Percentiles rank a stretch among this genome's conserved stretches.
Evolutionary conservation across 2,797 vertebrate species (phyloP).

Genomic region (Babyrousa celebensis): DNA sequence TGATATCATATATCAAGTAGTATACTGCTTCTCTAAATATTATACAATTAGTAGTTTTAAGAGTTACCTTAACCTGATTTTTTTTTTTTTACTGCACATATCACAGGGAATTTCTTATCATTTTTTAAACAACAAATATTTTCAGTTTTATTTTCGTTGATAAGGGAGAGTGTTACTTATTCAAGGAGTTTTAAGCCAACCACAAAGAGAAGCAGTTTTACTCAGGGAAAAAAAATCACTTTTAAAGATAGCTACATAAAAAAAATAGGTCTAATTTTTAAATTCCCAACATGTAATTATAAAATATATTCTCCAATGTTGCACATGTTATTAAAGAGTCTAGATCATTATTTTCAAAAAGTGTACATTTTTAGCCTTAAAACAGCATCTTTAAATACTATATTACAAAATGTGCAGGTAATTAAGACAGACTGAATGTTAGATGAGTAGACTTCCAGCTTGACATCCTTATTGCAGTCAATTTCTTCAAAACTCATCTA

Average conservation of each 20-base stretch:
- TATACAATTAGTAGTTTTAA: not conserved
- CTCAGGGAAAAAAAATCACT: not conserved
- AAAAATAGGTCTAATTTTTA: not conserved
- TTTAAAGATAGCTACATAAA: not conserved
- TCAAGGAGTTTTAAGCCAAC: not conserved
- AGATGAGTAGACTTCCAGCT: not conserved
- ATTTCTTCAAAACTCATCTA: not conserved
- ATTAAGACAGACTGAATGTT: not conserved
- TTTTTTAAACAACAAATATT: not conserved
- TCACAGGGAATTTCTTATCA: slow-evolving; percentile 31
- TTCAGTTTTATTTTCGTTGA: slow-evolving; percentile 28
- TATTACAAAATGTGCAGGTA: not conserved
- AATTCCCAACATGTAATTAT: not conserved
- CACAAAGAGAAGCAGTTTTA: not conserved
- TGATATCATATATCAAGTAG: not conserved
- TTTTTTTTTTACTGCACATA: not conserved
- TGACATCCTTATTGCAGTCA: not conserved
- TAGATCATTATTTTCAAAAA: slow-evolving; percentile 20
- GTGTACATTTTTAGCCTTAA: not conserved
- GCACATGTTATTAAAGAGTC: not conserved
- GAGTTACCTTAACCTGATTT: slow-evolving; percentile 69
- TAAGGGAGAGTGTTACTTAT: not conserved
- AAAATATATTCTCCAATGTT: not conserved
- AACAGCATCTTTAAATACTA: not conserved
- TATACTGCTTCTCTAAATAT: slow-evolving; percentile 33